These are phyloP conservation scores for Orussus abietinus DNA, from an alignment of 1,140 invertebrate species.

Conservation along the genomic window DNA sequence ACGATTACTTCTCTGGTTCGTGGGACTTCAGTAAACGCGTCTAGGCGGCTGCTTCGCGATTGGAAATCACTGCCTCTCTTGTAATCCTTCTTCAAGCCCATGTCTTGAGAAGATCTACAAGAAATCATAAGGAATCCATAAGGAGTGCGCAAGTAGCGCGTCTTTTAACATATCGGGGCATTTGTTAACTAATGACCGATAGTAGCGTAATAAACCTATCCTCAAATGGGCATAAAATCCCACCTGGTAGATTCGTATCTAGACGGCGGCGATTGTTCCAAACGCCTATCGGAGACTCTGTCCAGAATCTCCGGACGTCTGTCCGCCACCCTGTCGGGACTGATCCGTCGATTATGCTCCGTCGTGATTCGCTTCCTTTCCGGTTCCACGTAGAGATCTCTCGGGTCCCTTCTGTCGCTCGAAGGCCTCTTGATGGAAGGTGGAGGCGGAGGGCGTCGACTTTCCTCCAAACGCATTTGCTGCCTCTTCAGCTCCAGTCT, in stretches of 20 bases:
- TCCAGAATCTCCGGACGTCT: constrained; percentile 42
- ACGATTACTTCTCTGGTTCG: constrained; percentile 47
- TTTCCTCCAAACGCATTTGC: constrained; percentile 57
- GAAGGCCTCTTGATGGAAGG: constrained; percentile 44
- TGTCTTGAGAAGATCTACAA: constrained; percentile 42
- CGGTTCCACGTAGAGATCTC: constrained; percentile 42
- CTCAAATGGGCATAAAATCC: no score
- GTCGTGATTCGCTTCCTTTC: constrained; percentile 44
- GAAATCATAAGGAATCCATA: no score
- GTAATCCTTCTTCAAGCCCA: constrained; percentile 46
- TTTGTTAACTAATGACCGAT: no score
- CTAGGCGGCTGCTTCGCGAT: constrained; percentile 42
- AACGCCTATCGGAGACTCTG: constrained; percentile 42
- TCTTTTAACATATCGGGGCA: no score
- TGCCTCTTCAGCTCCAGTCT: constrained; percentile 76
- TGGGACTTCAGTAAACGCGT: constrained; percentile 43
- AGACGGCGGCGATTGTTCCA: constrained; percentile 39
- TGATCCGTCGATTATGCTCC: constrained; percentile 42
- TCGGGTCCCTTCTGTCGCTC: constrained; percentile 41
- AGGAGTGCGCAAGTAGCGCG: neutral
- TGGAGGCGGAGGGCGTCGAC: constrained; percentile 42
- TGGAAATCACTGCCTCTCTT: constrained; percentile 44
- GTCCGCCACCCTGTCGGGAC: constrained; percentile 40
- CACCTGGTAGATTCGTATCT: constrained; percentile 46
- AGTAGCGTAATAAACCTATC: no score